Base-by-base conservation (phyloP, 2,113 vertebrate species). In the Aptenodytes forsteri region DNA sequence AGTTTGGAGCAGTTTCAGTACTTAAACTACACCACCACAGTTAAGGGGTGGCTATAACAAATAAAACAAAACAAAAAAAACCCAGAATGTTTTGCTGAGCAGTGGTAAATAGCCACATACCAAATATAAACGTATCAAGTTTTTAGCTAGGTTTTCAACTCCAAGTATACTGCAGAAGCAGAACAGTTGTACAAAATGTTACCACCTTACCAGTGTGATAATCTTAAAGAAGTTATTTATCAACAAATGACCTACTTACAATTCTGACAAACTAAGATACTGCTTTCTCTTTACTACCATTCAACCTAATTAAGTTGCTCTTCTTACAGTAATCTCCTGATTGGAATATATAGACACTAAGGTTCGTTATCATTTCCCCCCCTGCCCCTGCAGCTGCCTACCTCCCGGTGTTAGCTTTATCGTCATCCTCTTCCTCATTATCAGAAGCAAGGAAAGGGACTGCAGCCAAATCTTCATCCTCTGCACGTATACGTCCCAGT, bases 401-500 rank as follows among this genome's bases (percentile, higher is more conserved):
- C 99, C 99, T 99, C 59, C 99, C 99, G n/a, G 98, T 98, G n/a
- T 98, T 98, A 16, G 98, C 98, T 98, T 99, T 99, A 64, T 99
- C 99, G 3, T 99, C 99, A 2, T 99, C 99, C n/a, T 99, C 99
- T 89, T 99, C 99, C 87, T 99, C 99, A 19, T 99, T 99, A 97
- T 99, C 99, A 3, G 99, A 99, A 3, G 99, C 99, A 87, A 99
- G 97, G 95, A 99, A 99, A 88, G 99, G 99, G 19, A 99, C 99
- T 0, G 99, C 99, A 44, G 99, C 99, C 96, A 99, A 89, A 93
- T 99, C 99, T 94, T 99, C 99, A 62, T 99, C 99, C 92, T 99
- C 99, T 1, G 99, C 99, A 38, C 99, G 98, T 79, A 99, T 98
- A 14, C 99, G 99, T 1, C 99, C 99, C 76, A 99, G 98, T 12